phyloP scores from a whole-genome alignment of 1,140 invertebrate genomes.

The Acromyrmex charruanus region DNA sequence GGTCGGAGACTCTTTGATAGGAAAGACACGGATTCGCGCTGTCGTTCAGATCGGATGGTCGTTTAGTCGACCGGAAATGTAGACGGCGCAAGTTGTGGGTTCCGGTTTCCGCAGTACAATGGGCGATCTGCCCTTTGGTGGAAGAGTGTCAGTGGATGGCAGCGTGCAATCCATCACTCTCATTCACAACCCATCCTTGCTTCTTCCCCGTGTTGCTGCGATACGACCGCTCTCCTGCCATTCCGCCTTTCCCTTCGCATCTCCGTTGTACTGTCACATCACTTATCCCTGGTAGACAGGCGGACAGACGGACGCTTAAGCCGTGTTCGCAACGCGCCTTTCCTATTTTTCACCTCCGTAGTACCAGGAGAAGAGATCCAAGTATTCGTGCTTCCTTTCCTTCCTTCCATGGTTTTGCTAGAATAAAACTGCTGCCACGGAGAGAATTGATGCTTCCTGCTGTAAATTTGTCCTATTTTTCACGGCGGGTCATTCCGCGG shows the following conservation, averaged over 20 bases:
- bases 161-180: slow-evolving; percentile 77
- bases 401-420: not conserved
- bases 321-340: slow-evolving; percentile 46
- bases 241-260: slow-evolving; percentile 43
- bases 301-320: slow-evolving; percentile 65
- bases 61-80: slow-evolving; percentile 69
- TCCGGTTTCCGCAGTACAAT: slow-evolving; percentile 66
- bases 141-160: slow-evolving; percentile 73
- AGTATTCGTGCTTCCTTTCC: slow-evolving; percentile 47
- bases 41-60: slow-evolving; percentile 37
- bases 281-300: slow-evolving; percentile 70
- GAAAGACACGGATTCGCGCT: slow-evolving; percentile 44
- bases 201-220: slow-evolving; percentile 40
- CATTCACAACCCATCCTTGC: slow-evolving; percentile 66
- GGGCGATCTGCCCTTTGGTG: slow-evolving; percentile 61
- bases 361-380: slow-evolving; percentile 38
- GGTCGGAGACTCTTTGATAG: slow-evolving; percentile 18
- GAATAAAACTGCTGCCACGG: slow-evolving; percentile 72
- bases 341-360: slow-evolving; percentile 69
- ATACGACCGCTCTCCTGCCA: slow-evolving; percentile 15
- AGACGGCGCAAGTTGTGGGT: slow-evolving; percentile 61
- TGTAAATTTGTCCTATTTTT: slow-evolving; percentile 77
- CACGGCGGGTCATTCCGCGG: slow-evolving; percentile 61
- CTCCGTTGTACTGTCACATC: slow-evolving; percentile 70
- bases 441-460: slow-evolving; percentile 72